Evolutionary conservation across 1,140 invertebrate genomes (phyloP), one percentile per base, ranked within the genome.

Genomic region (Papilio aristodemus): DNA sequence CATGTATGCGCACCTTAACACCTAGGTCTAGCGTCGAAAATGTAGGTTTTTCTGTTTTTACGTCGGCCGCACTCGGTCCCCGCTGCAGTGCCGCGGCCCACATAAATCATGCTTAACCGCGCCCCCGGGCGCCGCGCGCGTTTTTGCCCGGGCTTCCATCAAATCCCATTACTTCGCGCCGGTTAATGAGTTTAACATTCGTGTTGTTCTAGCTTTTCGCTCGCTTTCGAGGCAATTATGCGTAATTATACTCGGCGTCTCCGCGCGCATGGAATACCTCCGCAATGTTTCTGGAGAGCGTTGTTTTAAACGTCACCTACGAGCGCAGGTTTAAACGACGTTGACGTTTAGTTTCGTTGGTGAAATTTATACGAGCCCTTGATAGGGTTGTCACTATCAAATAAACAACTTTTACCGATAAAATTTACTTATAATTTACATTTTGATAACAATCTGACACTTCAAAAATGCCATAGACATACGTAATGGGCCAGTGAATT

Each of bases 121-220:
- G 70, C 70, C 72, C 71, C 68, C 68, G 72, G 75, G 79, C 73
- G 74, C 74, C 69, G 72, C 70, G 74, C 72, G 72, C 68, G 75
- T 81, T 80, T 85, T 83, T 77, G 68, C 76, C 46, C 60, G 67
- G 60, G 38, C 71, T 77, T 73, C 75, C 78, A 84, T 84, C 75
- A 82, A 82, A 84, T 72, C 77, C 76, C 74, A 81, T 84, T 84
- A 84, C 73, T 77, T 75, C 70, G 69, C 70, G 41, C 63, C 73
- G 68, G 75, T 72, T 80, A 80, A 81, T 80, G 78, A 81, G 80
- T 80, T 73, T 67, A 75, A 71, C 75, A 68, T 81, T 81, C 59
- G 73, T 79, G 73, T 75, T 74, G 73, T 72, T 72, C 70, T 64
- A 64, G 62, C 71, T 75, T 69, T 69, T 72, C 75, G 50, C 69